These are phyloP conservation scores for Holacanthella duospinosa DNA, from an alignment of 2,888 invertebrate genomes.

Conservation along the genomic window DNA sequence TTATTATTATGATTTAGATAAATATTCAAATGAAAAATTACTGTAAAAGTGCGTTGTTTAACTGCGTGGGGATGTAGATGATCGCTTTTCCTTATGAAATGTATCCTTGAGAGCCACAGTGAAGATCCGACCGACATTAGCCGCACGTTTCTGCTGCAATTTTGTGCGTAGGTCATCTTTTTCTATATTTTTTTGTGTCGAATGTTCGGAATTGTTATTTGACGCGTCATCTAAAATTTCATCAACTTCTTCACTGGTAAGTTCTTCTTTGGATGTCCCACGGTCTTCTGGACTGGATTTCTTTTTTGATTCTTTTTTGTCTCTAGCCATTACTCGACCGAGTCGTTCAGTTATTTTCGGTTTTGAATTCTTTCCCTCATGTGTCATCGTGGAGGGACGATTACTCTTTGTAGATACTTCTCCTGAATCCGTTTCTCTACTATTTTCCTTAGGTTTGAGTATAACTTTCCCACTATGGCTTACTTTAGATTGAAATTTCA, in stretches of 20 bases:
- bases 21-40: too few species aligned
- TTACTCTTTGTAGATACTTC: background rate
- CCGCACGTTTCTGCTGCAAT: constrained; percentile 16
- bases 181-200: background rate
- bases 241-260: background rate
- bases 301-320: background rate
- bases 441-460: background rate
- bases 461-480: constrained; percentile 7
- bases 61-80: background rate
- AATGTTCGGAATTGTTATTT: too few species aligned
- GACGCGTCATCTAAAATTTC: too few species aligned
- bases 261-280: background rate
- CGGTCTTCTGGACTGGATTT: background rate
- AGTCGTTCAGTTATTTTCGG: background rate
- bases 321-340: background rate
- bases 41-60: too few species aligned
- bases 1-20: too few species aligned
- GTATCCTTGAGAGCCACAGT: constrained; percentile 16
- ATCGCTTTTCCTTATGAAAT: background rate
- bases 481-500: constrained; percentile 1
- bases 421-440: background rate
- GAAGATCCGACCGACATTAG: constrained; percentile 14
- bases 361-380: background rate
- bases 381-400: background rate
- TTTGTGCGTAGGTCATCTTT: constrained; percentile 18